These are phyloP conservation scores for Muschampia plurimacula DNA, from an alignment of 2,888 invertebrate genomes.

Conservation along the genomic window DNA sequence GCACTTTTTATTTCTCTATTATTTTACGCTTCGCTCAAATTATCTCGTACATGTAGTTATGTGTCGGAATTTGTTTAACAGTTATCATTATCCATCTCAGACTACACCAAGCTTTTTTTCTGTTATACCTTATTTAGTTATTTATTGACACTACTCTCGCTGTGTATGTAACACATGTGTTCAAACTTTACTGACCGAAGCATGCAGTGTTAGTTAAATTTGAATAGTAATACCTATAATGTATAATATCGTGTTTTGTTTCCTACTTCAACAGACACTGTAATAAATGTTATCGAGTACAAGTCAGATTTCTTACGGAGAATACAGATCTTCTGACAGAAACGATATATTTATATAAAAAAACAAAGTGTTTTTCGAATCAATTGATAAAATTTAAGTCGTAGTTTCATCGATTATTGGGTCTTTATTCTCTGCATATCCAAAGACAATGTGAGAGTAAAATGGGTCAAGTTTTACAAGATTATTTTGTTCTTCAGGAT, in stretches of 20 bases:
- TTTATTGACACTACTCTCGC: conserved; percentile 35
- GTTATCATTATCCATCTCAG: conserved; percentile 54
- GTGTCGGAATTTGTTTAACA: conserved; percentile 59
- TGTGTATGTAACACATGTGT: conserved; percentile 38
- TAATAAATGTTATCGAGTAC: conserved; percentile 23
- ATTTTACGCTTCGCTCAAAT: conserved; percentile 73
- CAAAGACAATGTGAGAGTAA: conserved; percentile 8
- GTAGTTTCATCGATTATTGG: neutral
- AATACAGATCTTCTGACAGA: conserved; percentile 12
- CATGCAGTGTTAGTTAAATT: conserved; percentile 70
- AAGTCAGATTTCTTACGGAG: conserved; percentile 18
- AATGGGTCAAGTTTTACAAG: conserved; percentile 27
- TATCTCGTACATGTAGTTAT: conserved; percentile 67
- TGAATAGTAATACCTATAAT: conserved; percentile 27
- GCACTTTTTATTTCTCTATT: conserved; percentile 61
- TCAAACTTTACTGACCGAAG: conserved; percentile 46
- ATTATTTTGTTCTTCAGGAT: conserved; percentile 87
- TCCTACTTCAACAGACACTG: conserved; percentile 35
- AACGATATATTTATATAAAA: neutral
- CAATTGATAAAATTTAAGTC: neutral
- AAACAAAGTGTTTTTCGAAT: conserved; percentile 30
- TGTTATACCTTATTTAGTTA: conserved; percentile 38
- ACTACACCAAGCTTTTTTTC: conserved; percentile 58
- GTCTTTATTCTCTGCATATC: conserved; percentile 26
- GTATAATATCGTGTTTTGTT: conserved; percentile 29